Conservation (phyloP, 53 echinoderm and acorn worm species). For the Mesocentrotus franciscanus region DNA sequence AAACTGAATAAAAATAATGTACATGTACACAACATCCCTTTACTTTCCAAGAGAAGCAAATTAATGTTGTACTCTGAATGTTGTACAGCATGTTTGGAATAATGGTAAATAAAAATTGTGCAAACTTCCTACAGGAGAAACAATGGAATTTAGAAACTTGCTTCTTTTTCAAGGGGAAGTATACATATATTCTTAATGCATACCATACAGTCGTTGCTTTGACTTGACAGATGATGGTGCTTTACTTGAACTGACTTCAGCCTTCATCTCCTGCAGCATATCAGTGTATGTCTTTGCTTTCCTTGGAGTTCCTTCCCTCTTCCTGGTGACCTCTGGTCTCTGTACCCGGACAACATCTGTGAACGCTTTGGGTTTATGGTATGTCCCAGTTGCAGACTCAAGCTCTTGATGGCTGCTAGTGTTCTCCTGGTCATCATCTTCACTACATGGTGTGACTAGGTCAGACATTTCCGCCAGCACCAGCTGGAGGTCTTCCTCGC, state of each 20-base stretch:
- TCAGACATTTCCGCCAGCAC: constrained; percentile 63
- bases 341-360: constrained; percentile 84
- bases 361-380: constrained; percentile 72
- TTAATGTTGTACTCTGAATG: too few relatives aligned
- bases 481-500: constrained; percentile 53
- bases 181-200: too few relatives aligned
- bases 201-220: constrained; percentile 64
- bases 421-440: constrained; percentile 4
- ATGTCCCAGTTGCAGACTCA: not conserved
- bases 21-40: too few relatives aligned
- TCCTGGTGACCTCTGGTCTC: constrained; percentile 85
- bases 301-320: constrained; percentile 66
- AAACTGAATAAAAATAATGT: too few relatives aligned
- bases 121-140: too few relatives aligned
- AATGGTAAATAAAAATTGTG: too few relatives aligned
- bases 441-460: constrained; percentile 10
- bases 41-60: too few relatives aligned
- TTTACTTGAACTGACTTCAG: constrained; percentile 53
- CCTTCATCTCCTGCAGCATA: constrained; percentile 83
- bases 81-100: too few relatives aligned
- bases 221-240: constrained; percentile 49
- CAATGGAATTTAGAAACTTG: too few relatives aligned
- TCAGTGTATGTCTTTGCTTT: constrained; percentile 86
- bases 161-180: too few relatives aligned
- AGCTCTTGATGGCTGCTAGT: not conserved